A percentile compares a stretch with the other conserved stretches of the same genome.
phyloP scores from a whole-genome alignment of 2,113 vertebrate genomes.

The Podilymbus podiceps region DNA sequence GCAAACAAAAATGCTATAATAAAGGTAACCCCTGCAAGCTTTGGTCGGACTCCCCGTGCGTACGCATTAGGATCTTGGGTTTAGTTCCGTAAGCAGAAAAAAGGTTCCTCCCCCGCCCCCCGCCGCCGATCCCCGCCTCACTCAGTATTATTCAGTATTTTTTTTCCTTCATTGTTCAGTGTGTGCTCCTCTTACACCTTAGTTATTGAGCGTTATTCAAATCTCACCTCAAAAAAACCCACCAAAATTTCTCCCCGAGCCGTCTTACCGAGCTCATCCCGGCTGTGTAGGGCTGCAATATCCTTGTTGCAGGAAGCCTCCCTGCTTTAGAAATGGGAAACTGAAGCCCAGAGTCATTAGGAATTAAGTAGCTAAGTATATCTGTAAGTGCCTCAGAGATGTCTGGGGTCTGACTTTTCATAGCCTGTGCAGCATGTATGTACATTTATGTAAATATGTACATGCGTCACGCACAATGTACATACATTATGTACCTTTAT shows the following conservation, averaged over 20 bases:
- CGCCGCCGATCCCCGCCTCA: background rate
- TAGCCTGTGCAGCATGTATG: background rate
- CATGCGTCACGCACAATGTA: too few relatives aligned
- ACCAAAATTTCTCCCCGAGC: background rate
- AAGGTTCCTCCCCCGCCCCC: background rate
- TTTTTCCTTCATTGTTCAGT: background rate
- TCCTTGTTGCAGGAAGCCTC: background rate
- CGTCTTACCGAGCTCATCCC: accelerated
- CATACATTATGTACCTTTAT: too few relatives aligned
- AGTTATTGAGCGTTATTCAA: background rate
- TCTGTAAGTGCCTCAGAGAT: background rate
- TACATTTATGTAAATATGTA: too few relatives aligned
- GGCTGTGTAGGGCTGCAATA: background rate
- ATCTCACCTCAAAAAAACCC: background rate
- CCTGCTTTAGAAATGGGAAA: background rate
- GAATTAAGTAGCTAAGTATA: background rate
- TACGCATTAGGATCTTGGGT: background rate
- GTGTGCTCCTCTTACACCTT: background rate
- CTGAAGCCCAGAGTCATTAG: background rate
- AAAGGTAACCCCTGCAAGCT: background rate
- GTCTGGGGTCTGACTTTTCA: accelerated
- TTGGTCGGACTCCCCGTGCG: background rate
- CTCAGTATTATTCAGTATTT: background rate
- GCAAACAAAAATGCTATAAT: background rate
- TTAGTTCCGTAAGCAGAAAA: background rate